Base-by-base conservation (phyloP, 2,113 vertebrate species). In the Eublepharis macularius region DNA sequence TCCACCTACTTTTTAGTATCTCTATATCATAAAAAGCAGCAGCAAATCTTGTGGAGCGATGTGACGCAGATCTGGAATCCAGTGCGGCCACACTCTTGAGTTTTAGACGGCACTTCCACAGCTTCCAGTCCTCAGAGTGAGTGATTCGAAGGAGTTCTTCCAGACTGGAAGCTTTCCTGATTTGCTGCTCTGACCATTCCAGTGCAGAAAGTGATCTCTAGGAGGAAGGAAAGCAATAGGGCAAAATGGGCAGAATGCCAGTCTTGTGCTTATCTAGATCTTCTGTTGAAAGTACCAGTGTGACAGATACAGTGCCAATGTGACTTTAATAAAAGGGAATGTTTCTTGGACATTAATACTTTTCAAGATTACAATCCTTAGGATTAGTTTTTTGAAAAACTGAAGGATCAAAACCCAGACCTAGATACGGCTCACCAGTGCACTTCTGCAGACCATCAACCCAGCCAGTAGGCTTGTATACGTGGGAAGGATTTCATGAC, bases 21-120 rank as follows among this genome's bases (percentile, higher is more conserved):
- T 99, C 97, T 0, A 97, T 96, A 57, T 98, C 99, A 92, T 98
- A 99, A 76, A 98, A 98, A 75, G 97, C 97, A 24, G 97, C 97
- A 10, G 98, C 98, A 84, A 98, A 99, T 93, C 98, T 97, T 4
- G 98, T 99, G 0, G 98, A 98, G 74, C 98, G 97, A 90, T 99
- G 98, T 2, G 93, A 97, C 47, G 93, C 94, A 68, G 96, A 95
- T 76, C 96, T 96, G 14, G 97, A 91, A 76, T 98, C 97, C 26
- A 95, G 54, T 70, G 89, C 90, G 57, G 96, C 94, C 12, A 96
- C 85, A 77, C 96, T 96, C 92, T 98, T 98, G 72, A 98, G 96
- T 81, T 97, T 97, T 86, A 98, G 90, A 16, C 97, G 96, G 95
- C 98, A 99, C 86, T 97, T 97, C 98, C 98, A 99, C 89, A 99